Evolutionary conservation across 2,888 invertebrate species (phyloP).

Genomic region (Zelleria hepariella): DNA sequence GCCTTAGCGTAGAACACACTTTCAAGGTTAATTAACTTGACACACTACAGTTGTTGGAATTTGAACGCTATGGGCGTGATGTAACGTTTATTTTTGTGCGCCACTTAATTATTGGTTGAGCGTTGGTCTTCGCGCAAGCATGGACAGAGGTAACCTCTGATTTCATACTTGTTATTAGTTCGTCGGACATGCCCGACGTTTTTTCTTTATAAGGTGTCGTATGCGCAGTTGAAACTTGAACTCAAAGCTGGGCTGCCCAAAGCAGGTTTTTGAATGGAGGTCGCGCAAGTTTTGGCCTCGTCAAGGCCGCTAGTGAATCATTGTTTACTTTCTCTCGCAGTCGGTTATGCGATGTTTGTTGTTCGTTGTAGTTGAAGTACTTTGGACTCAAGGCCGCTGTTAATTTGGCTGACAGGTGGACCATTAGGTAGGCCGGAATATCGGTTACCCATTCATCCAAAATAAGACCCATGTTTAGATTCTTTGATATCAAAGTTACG

Average conservation of each 20-base stretch:
- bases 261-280: not conserved
- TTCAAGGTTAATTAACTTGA: constrained; percentile 16
- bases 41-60: not conserved
- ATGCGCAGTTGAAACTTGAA: not conserved
- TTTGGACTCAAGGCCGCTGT: constrained; percentile 39
- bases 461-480: not conserved
- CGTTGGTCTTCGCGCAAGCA: not conserved
- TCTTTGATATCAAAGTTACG: not conserved
- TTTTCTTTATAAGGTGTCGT: not conserved
- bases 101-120: not conserved
- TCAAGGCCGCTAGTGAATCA: constrained; percentile 53
- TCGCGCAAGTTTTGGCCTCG: constrained; percentile 29
- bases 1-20: constrained; percentile 23
- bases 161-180: not conserved
- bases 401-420: not conserved
- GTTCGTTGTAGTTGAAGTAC: constrained; percentile 14
- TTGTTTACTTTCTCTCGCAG: constrained; percentile 66
- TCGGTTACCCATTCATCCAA: not conserved
- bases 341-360: constrained; percentile 40
- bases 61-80: not conserved
- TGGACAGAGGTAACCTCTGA: not conserved
- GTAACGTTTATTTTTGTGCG: constrained; percentile 24
- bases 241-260: not conserved
- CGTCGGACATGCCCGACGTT: not conserved
- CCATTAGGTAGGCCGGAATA: not conserved